These are phyloP conservation scores for Pyrochroa serraticornis DNA, from an alignment of 2,888 invertebrate genomes.

Conservation along the genomic window DNA sequence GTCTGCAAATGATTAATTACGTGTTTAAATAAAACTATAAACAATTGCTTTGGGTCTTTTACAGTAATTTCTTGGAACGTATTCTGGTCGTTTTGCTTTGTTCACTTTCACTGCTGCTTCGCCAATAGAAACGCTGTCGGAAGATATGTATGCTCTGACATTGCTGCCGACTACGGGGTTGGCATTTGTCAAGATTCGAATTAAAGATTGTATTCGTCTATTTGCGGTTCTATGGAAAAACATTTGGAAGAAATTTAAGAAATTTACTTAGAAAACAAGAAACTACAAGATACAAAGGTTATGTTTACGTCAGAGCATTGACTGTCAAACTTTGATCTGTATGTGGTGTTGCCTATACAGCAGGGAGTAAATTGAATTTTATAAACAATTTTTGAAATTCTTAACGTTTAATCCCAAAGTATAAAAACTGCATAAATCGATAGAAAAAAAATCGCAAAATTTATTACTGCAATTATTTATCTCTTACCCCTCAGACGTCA, in stretches of 20 bases:
- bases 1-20: constrained; percentile 56
- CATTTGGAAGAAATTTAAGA: constrained; percentile 32
- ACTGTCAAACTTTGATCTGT: no score
- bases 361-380: no score
- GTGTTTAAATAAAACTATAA: constrained; percentile 22
- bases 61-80: constrained; percentile 86
- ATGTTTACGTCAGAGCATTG: constrained; percentile 38
- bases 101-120: constrained; percentile 72
- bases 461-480: no score
- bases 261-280: constrained; percentile 8
- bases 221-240: constrained; percentile 35
- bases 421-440: no score
- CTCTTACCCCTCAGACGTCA: no score
- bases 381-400: no score
- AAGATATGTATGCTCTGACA: constrained; percentile 53
- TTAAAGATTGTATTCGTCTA: constrained; percentile 42
- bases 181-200: constrained; percentile 41
- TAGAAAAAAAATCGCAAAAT: no score
- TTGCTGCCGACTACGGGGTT: constrained; percentile 39
- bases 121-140: constrained; percentile 72
- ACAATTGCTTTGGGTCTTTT: constrained; percentile 46
- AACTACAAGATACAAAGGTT: constrained; percentile 38
- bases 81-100: constrained; percentile 72
- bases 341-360: no score
- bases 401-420: no score